Conservation (phyloP, 2,113 vertebrate genomes). For the Phoxinus phoxinus region DNA sequence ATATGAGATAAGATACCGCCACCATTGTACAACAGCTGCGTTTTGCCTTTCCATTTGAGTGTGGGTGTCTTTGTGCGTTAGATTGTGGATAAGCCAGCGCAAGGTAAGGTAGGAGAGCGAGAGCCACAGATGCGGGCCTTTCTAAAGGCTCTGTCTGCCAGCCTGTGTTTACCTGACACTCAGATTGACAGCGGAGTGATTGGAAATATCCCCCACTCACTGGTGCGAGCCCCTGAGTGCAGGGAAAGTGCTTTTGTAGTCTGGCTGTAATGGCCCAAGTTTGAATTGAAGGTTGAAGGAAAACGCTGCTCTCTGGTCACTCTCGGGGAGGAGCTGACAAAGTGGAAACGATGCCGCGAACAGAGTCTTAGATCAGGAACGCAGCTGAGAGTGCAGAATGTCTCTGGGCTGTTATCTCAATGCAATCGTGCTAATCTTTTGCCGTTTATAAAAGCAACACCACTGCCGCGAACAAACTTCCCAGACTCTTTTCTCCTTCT, state of each 20-base stretch:
- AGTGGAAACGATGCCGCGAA: conserved; percentile 78
- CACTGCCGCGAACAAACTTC: conserved; percentile 35
- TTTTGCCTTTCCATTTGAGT: conserved; percentile 75
- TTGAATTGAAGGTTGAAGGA: conserved; percentile 85
- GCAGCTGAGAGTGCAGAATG: conserved; percentile 69
- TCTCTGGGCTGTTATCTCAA: conserved; percentile 73
- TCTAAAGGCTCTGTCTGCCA: conserved; percentile 81
- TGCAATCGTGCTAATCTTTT: conserved; percentile 72
- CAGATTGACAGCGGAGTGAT: conserved; percentile 85
- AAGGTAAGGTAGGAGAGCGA: conserved; percentile 74
- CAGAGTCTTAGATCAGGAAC: conserved; percentile 72
- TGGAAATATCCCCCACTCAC: conserved; percentile 86
- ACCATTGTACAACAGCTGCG: conserved; percentile 43
- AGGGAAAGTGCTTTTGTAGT: conserved; percentile 85
- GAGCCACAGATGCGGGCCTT: conserved; percentile 74
- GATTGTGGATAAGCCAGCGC: conserved; percentile 74
- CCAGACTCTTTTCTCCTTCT: conserved; percentile 18
- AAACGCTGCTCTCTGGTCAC: conserved; percentile 80
- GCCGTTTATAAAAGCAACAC: conserved; percentile 56
- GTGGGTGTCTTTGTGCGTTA: conserved; percentile 73
- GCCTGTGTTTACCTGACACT: conserved; percentile 86
- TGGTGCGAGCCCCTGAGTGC: conserved; percentile 80
- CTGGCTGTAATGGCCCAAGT: conserved; percentile 85
- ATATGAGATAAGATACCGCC: conserved; percentile 40
- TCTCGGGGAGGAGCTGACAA: conserved; percentile 81